Base-by-base conservation (phyloP, 2,888 invertebrate genomes). In the Harpagoxenus sublaevis region DNA sequence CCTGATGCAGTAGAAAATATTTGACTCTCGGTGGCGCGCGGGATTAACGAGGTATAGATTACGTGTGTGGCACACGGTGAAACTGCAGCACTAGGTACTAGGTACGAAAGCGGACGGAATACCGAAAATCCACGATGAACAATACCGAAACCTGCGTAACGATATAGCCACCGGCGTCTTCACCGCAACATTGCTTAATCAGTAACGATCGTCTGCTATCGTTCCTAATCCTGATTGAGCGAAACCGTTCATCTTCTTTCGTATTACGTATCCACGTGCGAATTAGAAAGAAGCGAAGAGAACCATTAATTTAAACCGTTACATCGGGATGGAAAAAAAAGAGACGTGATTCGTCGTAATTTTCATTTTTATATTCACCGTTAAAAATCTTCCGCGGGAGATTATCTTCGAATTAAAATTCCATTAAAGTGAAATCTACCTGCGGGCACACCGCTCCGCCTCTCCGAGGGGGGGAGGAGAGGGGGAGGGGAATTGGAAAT, bases 401-500 rank as follows among this genome's bases (percentile, higher is more conserved):
- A 77, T 77, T 78, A 66, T 55, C 53, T 28, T 55, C 42, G 42
- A 78, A 78, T 78, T 68, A 78, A 71, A 71, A 48, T 71, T 39
- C 39, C 28, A 35, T 60, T 71, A 60, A 48, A 45, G 57, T 48
- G 42, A 45, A 31, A 55, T 55, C 68, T 23, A 55, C 15, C 18
- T 12, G 39, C 79, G 35, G 12, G 28, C 15, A n/a, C 23, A n/a
- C 23, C 5, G 12, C 5, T 45, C 2, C 12, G 1, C 28, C 3
- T 6, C 23, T 8, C 42, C 2, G 8, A 9, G 12, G 23, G 23
- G 23, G 23, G 23, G 23, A 0, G 23, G 23, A 0, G 23, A 0
- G 23, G 23, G 23, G 23, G 23, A 0, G 23, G 23, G 42, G 45
- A 4, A 60, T 35, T n/a, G 79, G 35, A 48, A 81, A 81, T 81